A percentile compares a stretch with the other conserved stretches of the same genome.
Evolutionary conservation across 2,888 invertebrate genomes (phyloP).

Genomic region (Slavum lentiscoides): DNA sequence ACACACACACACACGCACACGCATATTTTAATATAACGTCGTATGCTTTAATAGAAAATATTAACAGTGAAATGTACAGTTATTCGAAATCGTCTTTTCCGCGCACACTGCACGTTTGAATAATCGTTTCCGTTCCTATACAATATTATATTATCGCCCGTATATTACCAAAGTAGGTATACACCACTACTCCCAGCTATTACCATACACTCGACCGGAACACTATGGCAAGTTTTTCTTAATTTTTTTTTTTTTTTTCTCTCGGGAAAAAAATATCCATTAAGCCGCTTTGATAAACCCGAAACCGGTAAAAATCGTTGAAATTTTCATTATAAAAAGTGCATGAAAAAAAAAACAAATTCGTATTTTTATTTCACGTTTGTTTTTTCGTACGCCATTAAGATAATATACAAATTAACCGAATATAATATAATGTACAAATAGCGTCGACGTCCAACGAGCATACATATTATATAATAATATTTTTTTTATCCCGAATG

Average conservation of each 20-base stretch:
- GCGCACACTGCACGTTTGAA: not conserved
- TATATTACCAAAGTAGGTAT: not conserved
- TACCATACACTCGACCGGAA: constrained; percentile 21
- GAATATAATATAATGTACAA: not conserved
- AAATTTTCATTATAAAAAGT: not conserved
- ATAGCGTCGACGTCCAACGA: not conserved
- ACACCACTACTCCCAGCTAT: too few relatives aligned
- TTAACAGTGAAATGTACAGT: constrained; percentile 15
- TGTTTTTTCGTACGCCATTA: not conserved
- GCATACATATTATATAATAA: too few relatives aligned
- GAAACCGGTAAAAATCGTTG: constrained; percentile 22
- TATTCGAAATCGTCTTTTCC: constrained; percentile 16
- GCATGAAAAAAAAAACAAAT: not conserved
- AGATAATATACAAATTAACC: not conserved
- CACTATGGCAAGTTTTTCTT: not conserved
- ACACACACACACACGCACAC: not conserved
- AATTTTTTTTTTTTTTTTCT: not conserved
- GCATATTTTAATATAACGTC: too few relatives aligned
- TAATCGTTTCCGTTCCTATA: constrained; percentile 39
- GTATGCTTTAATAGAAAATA: not conserved
- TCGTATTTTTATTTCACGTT: not conserved
- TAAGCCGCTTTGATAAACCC: constrained; percentile 6
- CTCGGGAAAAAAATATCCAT: not conserved
- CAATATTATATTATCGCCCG: not conserved
- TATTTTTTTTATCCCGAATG: too few relatives aligned